Evolutionary conservation across 2,888 invertebrate species (phyloP), one percentile per base, ranked within the genome.

Genomic region (Drosophila gaucha): DNA sequence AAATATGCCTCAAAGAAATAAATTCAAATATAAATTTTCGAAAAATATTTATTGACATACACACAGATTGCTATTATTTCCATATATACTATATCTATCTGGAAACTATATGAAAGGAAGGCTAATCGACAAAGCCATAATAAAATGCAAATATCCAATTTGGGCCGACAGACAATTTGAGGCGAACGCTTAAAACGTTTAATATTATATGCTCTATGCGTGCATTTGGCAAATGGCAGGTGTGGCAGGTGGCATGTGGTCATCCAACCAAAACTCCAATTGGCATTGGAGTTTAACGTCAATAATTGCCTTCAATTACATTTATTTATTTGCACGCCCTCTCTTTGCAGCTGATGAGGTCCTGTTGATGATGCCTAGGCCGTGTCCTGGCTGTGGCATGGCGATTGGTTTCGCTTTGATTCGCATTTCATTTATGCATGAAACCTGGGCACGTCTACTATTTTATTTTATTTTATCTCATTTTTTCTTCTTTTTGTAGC

Each of bases 271-370:
- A 60, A 67, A 65, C 65, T 57, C 57, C 67, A 65, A 66, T 78
- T 80, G 73, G 76, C 76, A 76, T 78, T 76, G 73, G 64, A 80
- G 76, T 65, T 76, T 74, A 82, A 82, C 86, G 79, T 71, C 88
- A 78, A 79, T 84, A 84, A 84, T 87, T 84, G 88, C 88, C 83
- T 87, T 79, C 88, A 84, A 84, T 84, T 84, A 86, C 77, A 87
- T 87, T 87, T 87, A 86, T 87, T 87, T 84, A 84, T 84, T 84
- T 79, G 86, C 72, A 67, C 86, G 62, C 76, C 52, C 66, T 66
- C 74, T 63, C 72, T 35, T 30, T 38, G 26, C 10, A 44, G 39
- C 38, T 55, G 55, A 50, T 66, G 55, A 57, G 44, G 20, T 55
- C 38, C 24, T 46, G 50, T 31, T 44, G 49, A 28, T 65, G 58